Evolutionary conservation across 2,797 vertebrate genomes (phyloP).

Genomic region (Squalus acanthias): DNA sequence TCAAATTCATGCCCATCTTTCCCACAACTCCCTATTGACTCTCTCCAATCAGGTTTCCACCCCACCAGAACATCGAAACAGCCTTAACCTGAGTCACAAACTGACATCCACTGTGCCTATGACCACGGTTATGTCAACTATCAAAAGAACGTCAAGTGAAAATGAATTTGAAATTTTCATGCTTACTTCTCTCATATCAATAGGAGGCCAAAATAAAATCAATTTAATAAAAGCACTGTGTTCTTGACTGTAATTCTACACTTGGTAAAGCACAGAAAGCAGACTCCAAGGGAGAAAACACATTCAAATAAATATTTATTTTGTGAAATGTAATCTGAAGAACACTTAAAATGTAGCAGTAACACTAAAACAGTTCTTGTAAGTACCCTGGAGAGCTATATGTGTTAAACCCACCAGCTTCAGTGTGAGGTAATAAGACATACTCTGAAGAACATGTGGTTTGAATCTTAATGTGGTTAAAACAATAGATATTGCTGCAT

Average conservation of each 20-base stretch:
- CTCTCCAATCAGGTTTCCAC: not conserved
- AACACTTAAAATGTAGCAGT: not conserved
- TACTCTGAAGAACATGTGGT: not conserved
- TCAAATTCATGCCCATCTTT: not conserved
- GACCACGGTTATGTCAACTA: not conserved
- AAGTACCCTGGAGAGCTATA: not conserved
- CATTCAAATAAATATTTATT: conserved; percentile 26
- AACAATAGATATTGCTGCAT: not conserved
- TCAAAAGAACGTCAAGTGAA: not conserved
- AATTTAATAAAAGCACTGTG: not conserved
- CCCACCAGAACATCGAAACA: not conserved
- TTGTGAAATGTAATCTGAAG: not conserved
- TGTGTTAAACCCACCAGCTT: not conserved
- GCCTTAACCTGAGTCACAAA: not conserved
- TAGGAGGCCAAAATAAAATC: not conserved
- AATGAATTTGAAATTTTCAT: not conserved
- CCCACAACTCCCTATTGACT: not conserved
- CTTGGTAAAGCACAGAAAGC: not conserved
- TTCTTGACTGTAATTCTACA: too few species aligned
- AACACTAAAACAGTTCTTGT: conserved; percentile 10
- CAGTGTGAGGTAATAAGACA: conserved; percentile 1
- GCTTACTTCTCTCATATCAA: not conserved
- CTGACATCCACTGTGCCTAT: not conserved
- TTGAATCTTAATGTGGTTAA: conserved; percentile 16
- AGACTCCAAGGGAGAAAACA: not conserved